phyloP scores from a whole-genome alignment of 2,113 vertebrate species.

The Ailurus styani region DNA sequence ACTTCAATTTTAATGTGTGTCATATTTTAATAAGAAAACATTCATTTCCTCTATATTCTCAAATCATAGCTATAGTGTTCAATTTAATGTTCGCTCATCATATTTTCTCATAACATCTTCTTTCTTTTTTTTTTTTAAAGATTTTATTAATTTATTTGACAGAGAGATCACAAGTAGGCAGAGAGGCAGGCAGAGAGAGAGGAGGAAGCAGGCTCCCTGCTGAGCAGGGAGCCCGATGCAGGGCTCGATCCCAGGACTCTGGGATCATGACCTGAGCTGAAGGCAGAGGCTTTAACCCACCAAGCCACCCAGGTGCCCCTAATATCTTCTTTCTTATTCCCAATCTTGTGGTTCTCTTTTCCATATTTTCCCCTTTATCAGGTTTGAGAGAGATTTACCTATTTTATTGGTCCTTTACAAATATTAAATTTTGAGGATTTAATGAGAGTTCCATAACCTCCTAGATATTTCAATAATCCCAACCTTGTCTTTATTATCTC shows the following conservation, averaged over 20 bases:
- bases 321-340: background rate
- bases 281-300: no score
- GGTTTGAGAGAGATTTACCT: background rate
- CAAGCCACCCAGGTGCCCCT: no score
- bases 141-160: no score
- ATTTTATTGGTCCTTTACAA: background rate
- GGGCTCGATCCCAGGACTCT: no score
- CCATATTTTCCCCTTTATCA: background rate
- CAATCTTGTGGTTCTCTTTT: background rate
- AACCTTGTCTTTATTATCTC: background rate
- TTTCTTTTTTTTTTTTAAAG: no score
- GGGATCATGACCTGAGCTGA: no score
- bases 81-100: background rate
- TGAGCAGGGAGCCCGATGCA: no score
- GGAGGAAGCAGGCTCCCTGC: no score
- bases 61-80: background rate
- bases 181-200: no score
- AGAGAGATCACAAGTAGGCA: no score
- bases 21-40: background rate
- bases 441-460: background rate
- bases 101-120: background rate
- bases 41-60: conserved; percentile 11
- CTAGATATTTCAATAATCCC: background rate
- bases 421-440: background rate
- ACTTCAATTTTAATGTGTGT: background rate